phyloP scores from a whole-genome alignment of 2,113 vertebrate species.

The Erpornis zantholeuca region DNA sequence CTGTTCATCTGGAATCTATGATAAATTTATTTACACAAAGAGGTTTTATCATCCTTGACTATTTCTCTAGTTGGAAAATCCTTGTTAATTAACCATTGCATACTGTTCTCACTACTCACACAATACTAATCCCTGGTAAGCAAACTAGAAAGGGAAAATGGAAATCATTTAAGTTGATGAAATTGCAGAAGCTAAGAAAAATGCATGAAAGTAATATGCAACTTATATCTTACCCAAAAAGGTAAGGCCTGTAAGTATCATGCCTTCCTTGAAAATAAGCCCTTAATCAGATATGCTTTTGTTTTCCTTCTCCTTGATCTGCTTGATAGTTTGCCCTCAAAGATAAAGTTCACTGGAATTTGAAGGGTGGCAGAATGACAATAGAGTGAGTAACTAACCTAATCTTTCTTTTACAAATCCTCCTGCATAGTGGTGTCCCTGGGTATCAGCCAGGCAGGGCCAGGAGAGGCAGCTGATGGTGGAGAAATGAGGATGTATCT shows the following conservation, averaged over 20 bases:
- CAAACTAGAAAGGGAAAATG: background rate
- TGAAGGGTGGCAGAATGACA: background rate
- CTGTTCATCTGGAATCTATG: background rate
- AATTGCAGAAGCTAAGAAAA: background rate
- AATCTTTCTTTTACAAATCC: background rate
- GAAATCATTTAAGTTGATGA: background rate
- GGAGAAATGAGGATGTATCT: fast-evolving
- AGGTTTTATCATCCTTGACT: background rate
- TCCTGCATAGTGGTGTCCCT: background rate
- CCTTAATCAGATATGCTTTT: background rate
- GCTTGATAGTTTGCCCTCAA: background rate
- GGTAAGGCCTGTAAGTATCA: background rate
- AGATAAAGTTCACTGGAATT: background rate
- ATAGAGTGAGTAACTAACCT: background rate
- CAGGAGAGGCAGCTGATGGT: background rate
- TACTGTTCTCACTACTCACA: background rate
- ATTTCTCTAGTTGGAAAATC: background rate
- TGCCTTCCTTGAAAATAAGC: background rate
- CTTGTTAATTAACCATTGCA: background rate
- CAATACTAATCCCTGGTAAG: background rate
- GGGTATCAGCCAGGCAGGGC: background rate
- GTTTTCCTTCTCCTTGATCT: background rate
- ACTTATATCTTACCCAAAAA: background rate
- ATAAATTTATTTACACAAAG: background rate
- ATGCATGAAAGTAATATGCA: background rate